phyloP scores from a whole-genome alignment of 2,797 vertebrate genomes.

The Scomberomorus guttatus region DNA sequence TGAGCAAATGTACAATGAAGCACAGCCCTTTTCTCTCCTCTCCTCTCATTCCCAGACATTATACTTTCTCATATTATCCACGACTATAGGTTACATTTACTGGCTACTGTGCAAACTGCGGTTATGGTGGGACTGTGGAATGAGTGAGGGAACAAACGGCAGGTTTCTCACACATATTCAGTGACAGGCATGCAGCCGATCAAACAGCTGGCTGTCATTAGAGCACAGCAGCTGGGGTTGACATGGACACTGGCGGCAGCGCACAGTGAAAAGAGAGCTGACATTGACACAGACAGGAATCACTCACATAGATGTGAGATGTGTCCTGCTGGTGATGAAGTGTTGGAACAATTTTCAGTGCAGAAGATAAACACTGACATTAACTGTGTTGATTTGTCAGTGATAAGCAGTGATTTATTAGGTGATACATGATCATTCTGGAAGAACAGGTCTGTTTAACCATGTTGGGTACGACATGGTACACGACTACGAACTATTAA shows the following conservation, averaged over 20 bases:
- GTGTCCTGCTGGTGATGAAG: constrained; percentile 21
- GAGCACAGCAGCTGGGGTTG: constrained; percentile 78
- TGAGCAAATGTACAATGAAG: constrained; percentile 20
- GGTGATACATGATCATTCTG: background rate
- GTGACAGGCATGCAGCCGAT: constrained; percentile 74
- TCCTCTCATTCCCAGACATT: constrained; percentile 41
- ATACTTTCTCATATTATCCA: constrained; percentile 52
- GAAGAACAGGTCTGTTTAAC: background rate
- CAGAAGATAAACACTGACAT: constrained; percentile 7
- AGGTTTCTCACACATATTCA: constrained; percentile 85
- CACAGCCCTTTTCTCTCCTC: constrained; percentile 12
- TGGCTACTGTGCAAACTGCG: constrained; percentile 60
- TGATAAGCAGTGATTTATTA: background rate
- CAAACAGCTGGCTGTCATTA: constrained; percentile 82
- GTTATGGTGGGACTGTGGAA: constrained; percentile 58
- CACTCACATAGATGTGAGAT: constrained; percentile 43
- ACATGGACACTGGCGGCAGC: constrained; percentile 51
- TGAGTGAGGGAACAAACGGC: constrained; percentile 57
- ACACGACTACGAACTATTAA: background rate
- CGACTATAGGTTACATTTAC: constrained; percentile 58
- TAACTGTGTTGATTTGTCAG: background rate
- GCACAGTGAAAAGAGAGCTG: constrained; percentile 33
- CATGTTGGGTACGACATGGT: background rate
- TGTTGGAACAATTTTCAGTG: background rate
- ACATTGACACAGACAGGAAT: constrained; percentile 58